Conservation (phyloP, 2,797 vertebrate genomes). For the Gymnothorax reevesii region DNA sequence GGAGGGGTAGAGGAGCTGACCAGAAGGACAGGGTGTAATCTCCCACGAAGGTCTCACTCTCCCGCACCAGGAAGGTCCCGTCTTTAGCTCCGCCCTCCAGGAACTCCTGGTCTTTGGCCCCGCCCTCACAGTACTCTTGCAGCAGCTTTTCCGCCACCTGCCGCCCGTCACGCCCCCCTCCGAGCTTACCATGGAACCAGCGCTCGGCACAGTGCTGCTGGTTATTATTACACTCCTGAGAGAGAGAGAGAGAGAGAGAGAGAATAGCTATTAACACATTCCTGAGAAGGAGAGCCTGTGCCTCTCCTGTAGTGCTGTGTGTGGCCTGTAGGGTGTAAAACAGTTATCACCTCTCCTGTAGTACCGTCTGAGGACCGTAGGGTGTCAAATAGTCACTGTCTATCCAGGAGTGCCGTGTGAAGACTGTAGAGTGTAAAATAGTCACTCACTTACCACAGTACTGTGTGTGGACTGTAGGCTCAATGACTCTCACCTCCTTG, state of each 20-base stretch:
- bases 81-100: slow-evolving; percentile 72
- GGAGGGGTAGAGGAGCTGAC: slow-evolving; percentile 49
- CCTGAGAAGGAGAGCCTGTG: too few relatives aligned
- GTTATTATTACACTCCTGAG: slow-evolving; percentile 73
- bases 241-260: neutral
- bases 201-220: slow-evolving; percentile 72
- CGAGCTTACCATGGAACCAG: slow-evolving; percentile 73
- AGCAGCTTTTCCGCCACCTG: slow-evolving; percentile 72
- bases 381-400: too few relatives aligned
- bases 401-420: too few relatives aligned
- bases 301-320: too few relatives aligned
- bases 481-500: slow-evolving; percentile 59
- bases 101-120: slow-evolving; percentile 68
- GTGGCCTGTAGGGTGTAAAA: too few relatives aligned
- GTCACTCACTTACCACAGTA: neutral
- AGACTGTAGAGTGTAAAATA: too few relatives aligned
- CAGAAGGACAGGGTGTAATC: slow-evolving; percentile 76
- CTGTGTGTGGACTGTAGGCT: neutral
- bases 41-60: slow-evolving; percentile 74
- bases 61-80: slow-evolving; percentile 71
- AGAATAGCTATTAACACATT: neutral
- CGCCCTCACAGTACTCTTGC: slow-evolving; percentile 71
- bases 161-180: slow-evolving; percentile 67
- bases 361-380: too few relatives aligned
- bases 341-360: too few relatives aligned